Base-by-base conservation (phyloP, 2,797 vertebrate species). In the Rhinichthys osculus region DNA sequence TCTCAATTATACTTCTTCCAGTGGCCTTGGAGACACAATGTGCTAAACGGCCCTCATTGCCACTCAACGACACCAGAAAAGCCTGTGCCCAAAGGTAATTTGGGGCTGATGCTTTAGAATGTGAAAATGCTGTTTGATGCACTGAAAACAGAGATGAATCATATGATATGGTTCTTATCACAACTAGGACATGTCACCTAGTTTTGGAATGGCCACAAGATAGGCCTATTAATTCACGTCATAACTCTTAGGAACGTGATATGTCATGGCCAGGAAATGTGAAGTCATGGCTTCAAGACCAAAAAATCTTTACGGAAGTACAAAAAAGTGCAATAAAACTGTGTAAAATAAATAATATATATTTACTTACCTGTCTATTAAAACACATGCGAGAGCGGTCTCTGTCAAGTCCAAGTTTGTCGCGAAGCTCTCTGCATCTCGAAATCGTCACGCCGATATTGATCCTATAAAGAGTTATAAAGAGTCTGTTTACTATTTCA, bases 1-100 rank as follows among this genome's bases (percentile, higher is more conserved):
- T 94, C 94, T 95, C 94, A 95, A 95, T 96, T 95, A 95, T 93
- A 92, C 90, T 93, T 93, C 90, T 90, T 94, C 92, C 93, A 92
- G 91, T 57, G 92, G 91, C 91, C 92, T 88, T 70, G 77, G 86
- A 89, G 82, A 94, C 90, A 94, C 91, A 93, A 92, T 92, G 91
- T 91, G 82, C 86, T 87, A 92, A 93, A 93, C 88, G 89, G 91
- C 91, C 90, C 91, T 80, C 89, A 90, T 90, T 94, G 93, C 92
- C 92, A 93, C 92, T 93, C 93, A 92, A 91, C 90, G 88, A 91
- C 92, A 90, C 91, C 89, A 89, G 89, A 91, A 90, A 91, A 91
- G 89, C 87, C 83, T 86, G 90, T 77, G 88, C 88, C 92, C 91
- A 74, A 80, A 89, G 88, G 91, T 92, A 90, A 89, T 89, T 88